Evolutionary conservation across 2,797 vertebrate genomes (phyloP), one percentile per base, ranked within the genome.

Genomic region (Crocidura indochinensis): DNA sequence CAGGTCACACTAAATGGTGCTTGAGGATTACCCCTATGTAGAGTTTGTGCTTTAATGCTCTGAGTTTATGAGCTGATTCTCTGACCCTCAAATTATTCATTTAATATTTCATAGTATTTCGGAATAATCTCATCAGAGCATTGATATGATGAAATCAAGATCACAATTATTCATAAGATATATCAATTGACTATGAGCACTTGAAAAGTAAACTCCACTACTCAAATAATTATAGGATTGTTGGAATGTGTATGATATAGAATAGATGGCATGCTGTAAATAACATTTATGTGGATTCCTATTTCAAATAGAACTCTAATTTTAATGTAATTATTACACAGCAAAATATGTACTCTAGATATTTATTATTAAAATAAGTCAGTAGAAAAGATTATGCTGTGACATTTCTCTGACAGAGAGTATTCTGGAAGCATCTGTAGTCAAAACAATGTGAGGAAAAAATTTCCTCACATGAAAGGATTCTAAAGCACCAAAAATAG

Each of bases 381-480:
- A 19, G 51, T 72, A 26, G 62, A 81, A 69, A 73, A 87, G 20
- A 68, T 77, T 72, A 78, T 29, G 19, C 15, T 69, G 4, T 20
- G 11, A 38, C 26, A 47, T 11, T 74, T 84, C 46, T 85, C 19
- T 65, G 22, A 91, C 19, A 79, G n/a, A 87, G 47, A 84, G 53
- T 76, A 76, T 8, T n/a, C 26, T 64, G 60, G 67, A 83, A 90
- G 26, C 14, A 91, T 49, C 6, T 79, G 11, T 49, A 64, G 38
- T 49, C 78, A 67, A 74, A 88, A 86, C 60, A 56, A n/a, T 47
- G 46, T 38, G 38, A 38, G 38, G 5, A 38, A 38, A 38, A 38
- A 38, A 38, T 89, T 93, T 92, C 77, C 73, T 78, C n/a, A 81
- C 31, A 56, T 73, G 74, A 60, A 80, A 89, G 47, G 12, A 14